Percentiles rank a stretch among this genome's conserved stretches.
phyloP scores from a whole-genome alignment of 2,888 invertebrate genomes.

The Dinocampus coccinellae region DNA sequence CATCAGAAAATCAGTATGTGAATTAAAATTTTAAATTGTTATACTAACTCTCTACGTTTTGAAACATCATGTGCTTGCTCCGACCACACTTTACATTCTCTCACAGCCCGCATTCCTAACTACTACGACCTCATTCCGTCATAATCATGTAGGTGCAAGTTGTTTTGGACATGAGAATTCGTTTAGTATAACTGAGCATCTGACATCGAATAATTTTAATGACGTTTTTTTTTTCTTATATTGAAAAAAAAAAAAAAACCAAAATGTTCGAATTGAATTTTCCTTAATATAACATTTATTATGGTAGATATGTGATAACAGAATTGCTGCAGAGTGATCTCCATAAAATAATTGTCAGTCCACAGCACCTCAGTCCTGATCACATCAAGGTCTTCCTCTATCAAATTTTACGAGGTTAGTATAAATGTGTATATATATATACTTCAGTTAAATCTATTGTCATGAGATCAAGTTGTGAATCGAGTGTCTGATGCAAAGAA shows the following conservation, averaged over 20 bases:
- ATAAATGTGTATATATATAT: slow-evolving; percentile 5
- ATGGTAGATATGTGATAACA: slow-evolving; percentile 95
- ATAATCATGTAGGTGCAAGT: slow-evolving; percentile 22
- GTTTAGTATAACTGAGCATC: slow-evolving; percentile 5
- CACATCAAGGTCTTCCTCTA: slow-evolving; percentile 99
- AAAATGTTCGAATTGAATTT: slow-evolving; percentile 44
- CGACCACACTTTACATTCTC: slow-evolving; percentile 18
- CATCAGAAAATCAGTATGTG: background rate
- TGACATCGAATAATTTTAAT: background rate
- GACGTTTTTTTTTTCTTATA: slow-evolving; percentile 27
- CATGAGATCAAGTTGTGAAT: background rate
- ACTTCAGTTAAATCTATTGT: background rate
- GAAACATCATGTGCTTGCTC: background rate
- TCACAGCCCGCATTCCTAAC: slow-evolving; percentile 65
- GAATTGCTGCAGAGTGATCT: slow-evolving; percentile 99
- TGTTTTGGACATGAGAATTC: slow-evolving; percentile 10
- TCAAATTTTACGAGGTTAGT: slow-evolving; percentile 97
- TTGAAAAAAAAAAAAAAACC: slow-evolving; percentile 33
- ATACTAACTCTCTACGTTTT: slow-evolving; percentile 11
- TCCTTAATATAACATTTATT: slow-evolving; percentile 60
- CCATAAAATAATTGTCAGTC: slow-evolving; percentile 99
- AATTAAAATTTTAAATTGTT: slow-evolving; percentile 4
- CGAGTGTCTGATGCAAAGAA: slow-evolving; percentile 5
- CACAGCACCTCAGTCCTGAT: slow-evolving; percentile 98
- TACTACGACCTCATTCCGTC: slow-evolving; percentile 63